A percentile compares a stretch with the other conserved stretches of the same genome.
Evolutionary conservation across 2,888 invertebrate species (phyloP).

Genomic region (Parthenolecanium corni): DNA sequence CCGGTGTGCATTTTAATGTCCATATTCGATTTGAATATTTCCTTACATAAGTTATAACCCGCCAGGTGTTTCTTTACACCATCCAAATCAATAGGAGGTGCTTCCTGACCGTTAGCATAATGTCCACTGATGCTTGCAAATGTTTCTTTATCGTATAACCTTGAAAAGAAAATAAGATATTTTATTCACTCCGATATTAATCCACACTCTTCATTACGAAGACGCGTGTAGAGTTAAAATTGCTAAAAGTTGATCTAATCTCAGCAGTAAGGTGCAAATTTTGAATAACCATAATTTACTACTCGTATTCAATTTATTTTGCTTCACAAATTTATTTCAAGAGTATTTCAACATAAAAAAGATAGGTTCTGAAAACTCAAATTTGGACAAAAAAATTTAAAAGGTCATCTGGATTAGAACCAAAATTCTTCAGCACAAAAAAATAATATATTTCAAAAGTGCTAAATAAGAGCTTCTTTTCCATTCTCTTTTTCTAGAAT

Average conservation of each 20-base stretch:
- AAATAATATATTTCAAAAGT: too few species aligned
- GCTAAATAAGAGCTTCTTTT: too few species aligned
- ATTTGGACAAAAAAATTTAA: too few species aligned
- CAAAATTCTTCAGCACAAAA: too few species aligned
- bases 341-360: too few species aligned
- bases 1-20: conserved; percentile 43
- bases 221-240: too few species aligned
- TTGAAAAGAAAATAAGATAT: conserved; percentile 30
- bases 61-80: conserved; percentile 61
- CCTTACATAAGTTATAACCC: conserved; percentile 64
- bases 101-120: conserved; percentile 55
- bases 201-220: background rate
- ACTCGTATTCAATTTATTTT: conserved; percentile 1
- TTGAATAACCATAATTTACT: background rate
- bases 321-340: too few species aligned
- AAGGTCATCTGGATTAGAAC: too few species aligned
- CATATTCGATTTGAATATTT: conserved; percentile 67
- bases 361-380: too few species aligned
- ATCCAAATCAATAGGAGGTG: conserved; percentile 54
- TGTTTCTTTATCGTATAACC: conserved; percentile 52
- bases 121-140: conserved; percentile 58
- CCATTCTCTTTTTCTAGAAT: too few species aligned
- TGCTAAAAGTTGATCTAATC: too few species aligned
- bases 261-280: background rate
- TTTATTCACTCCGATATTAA: background rate